Percentiles rank a stretch among this genome's conserved stretches.
These are phyloP conservation scores for Bujurquina vittata DNA, from an alignment of 2,113 vertebrate species.

Conservation along the genomic window DNA sequence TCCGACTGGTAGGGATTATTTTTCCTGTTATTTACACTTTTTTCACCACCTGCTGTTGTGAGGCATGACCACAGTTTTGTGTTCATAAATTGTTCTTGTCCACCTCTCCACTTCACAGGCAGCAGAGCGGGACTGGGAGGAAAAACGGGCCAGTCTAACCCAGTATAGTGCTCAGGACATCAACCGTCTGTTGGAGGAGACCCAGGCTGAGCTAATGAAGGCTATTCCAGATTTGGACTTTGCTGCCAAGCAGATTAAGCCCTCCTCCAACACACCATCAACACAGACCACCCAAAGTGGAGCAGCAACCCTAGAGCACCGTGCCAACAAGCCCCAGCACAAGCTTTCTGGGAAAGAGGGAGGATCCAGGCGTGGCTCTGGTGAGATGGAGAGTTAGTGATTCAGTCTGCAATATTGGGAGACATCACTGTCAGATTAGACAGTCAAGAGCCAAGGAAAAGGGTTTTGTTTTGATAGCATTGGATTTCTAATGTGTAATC, in stretches of 20 bases:
- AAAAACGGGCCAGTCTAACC: conserved; percentile 93
- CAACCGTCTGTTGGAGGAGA: conserved; percentile 96
- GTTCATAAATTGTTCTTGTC: background rate
- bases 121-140: conserved; percentile 97
- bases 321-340: conserved; percentile 86
- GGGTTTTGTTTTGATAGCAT: background rate
- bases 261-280: conserved; percentile 64
- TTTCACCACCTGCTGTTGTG: background rate
- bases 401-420: background rate
- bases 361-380: conserved; percentile 89
- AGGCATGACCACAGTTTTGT: background rate
- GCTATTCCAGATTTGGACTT: conserved; percentile 98
- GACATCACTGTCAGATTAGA: background rate
- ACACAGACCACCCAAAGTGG: conserved; percentile 51
- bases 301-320: conserved; percentile 85
- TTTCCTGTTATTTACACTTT: background rate
- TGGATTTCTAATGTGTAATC: accelerated
- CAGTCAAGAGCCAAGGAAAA: background rate
- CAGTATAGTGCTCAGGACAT: conserved; percentile 98
- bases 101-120: conserved; percentile 78
- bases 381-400: conserved; percentile 63
- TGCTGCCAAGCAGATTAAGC: conserved; percentile 90
- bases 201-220: conserved; percentile 97
- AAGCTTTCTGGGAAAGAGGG: conserved; percentile 88
- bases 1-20: conserved; percentile 80